Evolutionary conservation across 2,797 vertebrate species (phyloP).

Genomic region (Furcifer pardalis): DNA sequence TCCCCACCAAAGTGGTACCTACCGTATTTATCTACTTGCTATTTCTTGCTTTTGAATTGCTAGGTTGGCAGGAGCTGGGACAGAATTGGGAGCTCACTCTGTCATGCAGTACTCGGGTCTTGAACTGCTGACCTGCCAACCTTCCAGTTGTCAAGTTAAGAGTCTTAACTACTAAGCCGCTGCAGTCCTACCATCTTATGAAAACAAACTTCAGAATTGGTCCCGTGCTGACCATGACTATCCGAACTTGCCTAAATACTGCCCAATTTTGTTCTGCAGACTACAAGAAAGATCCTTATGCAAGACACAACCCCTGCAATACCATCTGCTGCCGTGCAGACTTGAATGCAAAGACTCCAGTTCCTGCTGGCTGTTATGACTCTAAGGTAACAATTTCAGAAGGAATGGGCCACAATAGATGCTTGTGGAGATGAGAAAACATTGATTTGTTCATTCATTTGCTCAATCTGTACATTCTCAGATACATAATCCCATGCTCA

Average conservation of each 20-base stretch:
- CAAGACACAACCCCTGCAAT: constrained; percentile 85
- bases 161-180: too few relatives aligned
- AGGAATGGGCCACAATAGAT: neutral
- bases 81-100: too few relatives aligned
- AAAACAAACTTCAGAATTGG: too few relatives aligned
- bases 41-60: too few relatives aligned
- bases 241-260: neutral
- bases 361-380: constrained; percentile 88
- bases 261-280: constrained; percentile 72
- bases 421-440: neutral
- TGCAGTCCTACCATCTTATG: too few relatives aligned
- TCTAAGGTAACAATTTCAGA: constrained; percentile 81
- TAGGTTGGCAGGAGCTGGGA: too few relatives aligned
- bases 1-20: too few relatives aligned
- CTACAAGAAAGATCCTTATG: constrained; percentile 85
- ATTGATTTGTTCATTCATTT: neutral
- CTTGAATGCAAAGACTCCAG: constrained; percentile 77
- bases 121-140: too few relatives aligned
- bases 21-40: too few relatives aligned
- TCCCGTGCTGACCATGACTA: too few relatives aligned
- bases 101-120: too few relatives aligned
- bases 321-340: constrained; percentile 91
- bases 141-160: too few relatives aligned
- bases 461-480: neutral
- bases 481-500: neutral